Base-by-base conservation (phyloP, 2,888 invertebrate species). In the Lacanobia oleracea region DNA sequence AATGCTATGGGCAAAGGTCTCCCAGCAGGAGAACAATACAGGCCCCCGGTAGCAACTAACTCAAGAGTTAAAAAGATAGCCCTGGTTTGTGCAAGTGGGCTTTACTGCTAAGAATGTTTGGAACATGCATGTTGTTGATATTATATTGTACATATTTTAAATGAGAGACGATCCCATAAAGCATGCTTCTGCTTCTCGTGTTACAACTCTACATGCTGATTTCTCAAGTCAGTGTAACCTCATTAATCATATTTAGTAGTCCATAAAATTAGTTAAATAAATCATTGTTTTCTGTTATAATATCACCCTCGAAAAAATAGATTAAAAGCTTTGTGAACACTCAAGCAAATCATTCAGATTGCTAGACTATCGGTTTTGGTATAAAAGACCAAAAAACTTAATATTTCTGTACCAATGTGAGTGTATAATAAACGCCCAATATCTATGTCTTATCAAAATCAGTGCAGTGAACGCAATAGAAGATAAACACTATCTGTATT, bases 201-300 rank as follows among this genome's bases (percentile, higher is more conserved):
- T 50, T 2, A 1, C n/a, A n/a, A 3, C 10, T n/a, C 10, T 48
- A 10, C 78, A 77, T 53, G 57, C 59, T 33, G 6, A 53, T 68
- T 37, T 21, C 0, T 45, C 2, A 51, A 21, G 12, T 61, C 45
- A 62, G 6, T 57, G 16, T 51, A 3, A n/a, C 10, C 7, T 57
- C 2, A 1, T 57, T 57, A 37, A 10, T 56, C 4, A 27, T n/a
- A n/a, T 5, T 33, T 18, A 18, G 4, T 10, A 37, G 14, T 50
- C 43, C 68, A 56, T 69, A 76, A 78, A 62, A 81, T 81, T 76
- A 51, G 53, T 81, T 69, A 2, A 53, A 63, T 79, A 64, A 33
- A 43, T 60, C 23, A 40, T 53, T n/a, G 3, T 56, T 50, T 56
- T n/a, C 9, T 23, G 27, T 45, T 48, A 10, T 14, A n/a, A 16